Percentiles rank a stretch among this genome's conserved stretches.
Evolutionary conservation across 35 echinoderm and acorn worm species (phyloP).

Genomic region (Diadema setosum): DNA sequence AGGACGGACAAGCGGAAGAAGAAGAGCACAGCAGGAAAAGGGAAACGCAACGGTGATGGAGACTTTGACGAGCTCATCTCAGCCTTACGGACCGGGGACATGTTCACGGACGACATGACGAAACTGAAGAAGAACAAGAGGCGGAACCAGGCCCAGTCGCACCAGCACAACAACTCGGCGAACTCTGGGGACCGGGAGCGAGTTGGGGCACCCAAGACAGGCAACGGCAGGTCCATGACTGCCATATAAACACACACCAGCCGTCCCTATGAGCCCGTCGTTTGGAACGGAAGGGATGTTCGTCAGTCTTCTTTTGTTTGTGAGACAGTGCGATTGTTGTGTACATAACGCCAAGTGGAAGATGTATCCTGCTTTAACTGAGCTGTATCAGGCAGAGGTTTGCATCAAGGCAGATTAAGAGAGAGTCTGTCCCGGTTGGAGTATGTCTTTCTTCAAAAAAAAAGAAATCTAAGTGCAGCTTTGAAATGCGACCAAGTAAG

Average conservation of each 20-base stretch:
- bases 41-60: constrained; percentile 44
- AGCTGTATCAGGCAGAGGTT: too few species aligned
- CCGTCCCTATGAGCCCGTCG: too few species aligned
- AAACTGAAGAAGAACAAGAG: constrained; percentile 70
- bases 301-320: too few species aligned
- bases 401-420: not conserved
- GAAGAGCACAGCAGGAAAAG: not conserved
- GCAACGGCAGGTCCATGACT: constrained; percentile 20
- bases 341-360: too few species aligned
- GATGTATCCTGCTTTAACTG: too few species aligned
- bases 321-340: too few species aligned
- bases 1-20: constrained; percentile 29
- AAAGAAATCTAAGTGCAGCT: constrained; percentile 13
- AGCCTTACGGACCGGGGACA: constrained; percentile 91
- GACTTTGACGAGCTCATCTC: constrained; percentile 99
- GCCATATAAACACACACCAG: too few species aligned
- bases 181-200: constrained; percentile 50
- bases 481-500: not conserved
- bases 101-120: constrained; percentile 90
- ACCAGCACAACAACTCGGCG: constrained; percentile 61
- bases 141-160: not conserved
- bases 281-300: too few species aligned
- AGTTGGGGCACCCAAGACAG: constrained; percentile 40
- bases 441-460: not conserved
- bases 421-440: not conserved